A percentile compares a stretch with the other conserved stretches of the same genome.
These are phyloP conservation scores for Anthoscopus minutus DNA, from an alignment of 2,113 vertebrate species.

Conservation along the genomic window DNA sequence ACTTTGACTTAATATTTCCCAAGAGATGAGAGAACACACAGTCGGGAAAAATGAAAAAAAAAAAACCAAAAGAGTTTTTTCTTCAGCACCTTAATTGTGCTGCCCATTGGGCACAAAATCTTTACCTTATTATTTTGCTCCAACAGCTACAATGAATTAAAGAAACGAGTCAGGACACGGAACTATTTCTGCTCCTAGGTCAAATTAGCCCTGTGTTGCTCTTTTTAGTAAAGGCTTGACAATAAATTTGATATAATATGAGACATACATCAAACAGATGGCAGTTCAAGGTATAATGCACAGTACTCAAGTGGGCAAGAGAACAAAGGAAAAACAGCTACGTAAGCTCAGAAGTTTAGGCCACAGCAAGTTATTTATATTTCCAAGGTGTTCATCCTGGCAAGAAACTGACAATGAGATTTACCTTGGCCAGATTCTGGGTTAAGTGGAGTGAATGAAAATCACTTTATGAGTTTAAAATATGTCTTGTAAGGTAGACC, in stretches of 20 bases:
- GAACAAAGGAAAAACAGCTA: neutral
- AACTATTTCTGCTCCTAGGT: neutral
- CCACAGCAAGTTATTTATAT: neutral
- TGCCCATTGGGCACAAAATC: neutral
- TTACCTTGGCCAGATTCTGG: neutral
- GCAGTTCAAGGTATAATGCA: neutral
- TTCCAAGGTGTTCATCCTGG: neutral
- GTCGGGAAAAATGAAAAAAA: neutral
- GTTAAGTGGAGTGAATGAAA: neutral
- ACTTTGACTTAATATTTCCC: neutral
- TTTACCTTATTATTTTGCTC: neutral
- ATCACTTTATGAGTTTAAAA: neutral
- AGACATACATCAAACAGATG: neutral
- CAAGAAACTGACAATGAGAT: neutral
- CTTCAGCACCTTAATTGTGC: neutral
- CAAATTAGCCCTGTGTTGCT: neutral
- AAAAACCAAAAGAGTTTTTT: neutral
- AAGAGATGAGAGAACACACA: neutral
- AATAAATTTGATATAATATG: neutral
- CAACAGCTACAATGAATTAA: neutral
- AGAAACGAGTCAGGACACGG: neutral
- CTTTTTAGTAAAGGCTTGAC: neutral
- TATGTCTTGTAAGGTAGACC: neutral
- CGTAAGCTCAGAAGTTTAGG: neutral
- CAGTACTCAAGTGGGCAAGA: neutral